Base-by-base conservation (phyloP, 2,888 invertebrate species). In the Steinernema scapterisci region DNA sequence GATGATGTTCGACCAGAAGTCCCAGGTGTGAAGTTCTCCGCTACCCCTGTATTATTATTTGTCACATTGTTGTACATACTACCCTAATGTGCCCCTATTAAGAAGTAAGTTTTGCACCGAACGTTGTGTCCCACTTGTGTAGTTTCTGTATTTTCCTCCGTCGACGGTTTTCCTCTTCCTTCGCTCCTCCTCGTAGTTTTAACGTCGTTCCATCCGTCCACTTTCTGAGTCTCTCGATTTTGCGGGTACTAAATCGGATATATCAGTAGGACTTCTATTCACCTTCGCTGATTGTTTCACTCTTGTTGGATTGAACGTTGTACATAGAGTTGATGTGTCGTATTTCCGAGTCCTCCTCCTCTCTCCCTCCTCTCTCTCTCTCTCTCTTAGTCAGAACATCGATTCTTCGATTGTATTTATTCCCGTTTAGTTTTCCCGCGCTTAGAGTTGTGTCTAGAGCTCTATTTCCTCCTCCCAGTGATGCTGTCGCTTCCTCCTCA, bases 161-260 rank as follows among this genome's bases (percentile, higher is more conserved):
- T 38, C 38, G 38, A 38, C 38, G 38, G 38, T 38, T 16, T 48
- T 48, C 48, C 16, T 48, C 19, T 19, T 48, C 9, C 3, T 48
- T 48, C 16, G 48, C 16, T 48, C 19, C 45, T 44, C 7, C 48
- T 38, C 38, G 38, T 19, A 48, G 48, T 19, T 48, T 16, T 63
- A 63, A 27, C 9, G 25, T 63, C 21, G 21, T 63, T 16, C 19
- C 31, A 13, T 63, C 63, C 63, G 63, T 63, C 63, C 63, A 31
- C 16, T 31, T 63, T 63, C 63, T 63, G 63, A 63, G 63, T 63
- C 63, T 63, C 63, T 63, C 63, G 63, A 63, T 63, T 63, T 63
- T 63, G 63, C 63, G 63, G 63, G 63, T 63, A 63, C 63, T 31
- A 63, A 63, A 63, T 63, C 63, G 63, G 52, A 63, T 63, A 63